Conservation (phyloP, 2,888 invertebrate species). For the Priocnemis perturbator region DNA sequence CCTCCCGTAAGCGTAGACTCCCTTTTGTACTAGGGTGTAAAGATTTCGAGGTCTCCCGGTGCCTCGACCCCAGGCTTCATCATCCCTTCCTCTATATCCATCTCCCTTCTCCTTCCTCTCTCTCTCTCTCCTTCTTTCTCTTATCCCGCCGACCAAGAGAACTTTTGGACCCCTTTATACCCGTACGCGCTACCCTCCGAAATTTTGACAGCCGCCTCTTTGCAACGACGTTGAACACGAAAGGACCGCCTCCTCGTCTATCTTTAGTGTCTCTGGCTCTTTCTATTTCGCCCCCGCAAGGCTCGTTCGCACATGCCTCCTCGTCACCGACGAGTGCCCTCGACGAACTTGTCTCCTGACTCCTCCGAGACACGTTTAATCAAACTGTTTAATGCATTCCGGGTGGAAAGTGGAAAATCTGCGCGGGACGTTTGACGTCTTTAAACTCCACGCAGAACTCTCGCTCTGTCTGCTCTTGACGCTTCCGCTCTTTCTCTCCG, state of each 20-base stretch:
- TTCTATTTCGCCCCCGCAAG: not conserved
- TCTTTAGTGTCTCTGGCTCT: not conserved
- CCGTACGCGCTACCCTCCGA: constrained; percentile 17
- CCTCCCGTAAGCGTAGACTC: constrained; percentile 41
- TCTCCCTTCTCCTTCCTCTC: constrained; percentile 17
- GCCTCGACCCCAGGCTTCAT: constrained; percentile 16
- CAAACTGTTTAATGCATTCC: constrained; percentile 52
- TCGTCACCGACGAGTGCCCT: constrained; percentile 31
- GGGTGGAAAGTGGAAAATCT: constrained; percentile 27
- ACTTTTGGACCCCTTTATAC: constrained; percentile 5
- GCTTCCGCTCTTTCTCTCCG: too few relatives aligned
- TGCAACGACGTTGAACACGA: constrained; percentile 12
- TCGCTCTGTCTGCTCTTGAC: too few relatives aligned
- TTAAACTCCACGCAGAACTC: not conserved
- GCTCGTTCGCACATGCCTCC: constrained; percentile 15
- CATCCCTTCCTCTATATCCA: constrained; percentile 42
- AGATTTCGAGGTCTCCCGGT: constrained; percentile 51
- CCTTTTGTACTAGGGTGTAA: constrained; percentile 55
- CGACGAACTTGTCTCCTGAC: constrained; percentile 39
- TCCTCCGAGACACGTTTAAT: constrained; percentile 43
- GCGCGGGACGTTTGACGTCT: constrained; percentile 38
- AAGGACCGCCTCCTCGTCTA: not conserved
- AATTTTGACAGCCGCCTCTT: constrained; percentile 51
- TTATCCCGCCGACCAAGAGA: not conserved
- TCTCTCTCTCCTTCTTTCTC: not conserved